These are phyloP conservation scores for Darevskia nairensis DNA, from an alignment of 2,797 vertebrate genomes.

Conservation along the genomic window DNA sequence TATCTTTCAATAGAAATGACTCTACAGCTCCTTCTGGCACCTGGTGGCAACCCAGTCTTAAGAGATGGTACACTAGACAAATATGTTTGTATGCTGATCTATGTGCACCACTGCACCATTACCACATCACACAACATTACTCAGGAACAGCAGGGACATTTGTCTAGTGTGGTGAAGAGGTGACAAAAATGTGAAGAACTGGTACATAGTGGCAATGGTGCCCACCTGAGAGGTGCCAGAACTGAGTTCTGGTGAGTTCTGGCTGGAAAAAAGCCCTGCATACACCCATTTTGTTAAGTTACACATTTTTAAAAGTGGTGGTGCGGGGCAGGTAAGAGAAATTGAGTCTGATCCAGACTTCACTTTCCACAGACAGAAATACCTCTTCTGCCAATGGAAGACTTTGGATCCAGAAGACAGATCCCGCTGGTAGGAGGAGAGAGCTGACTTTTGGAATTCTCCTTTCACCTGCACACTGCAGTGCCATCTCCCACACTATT, in stretches of 20 bases:
- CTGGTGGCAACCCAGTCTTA: background rate
- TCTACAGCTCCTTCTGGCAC: background rate
- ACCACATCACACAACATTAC: background rate
- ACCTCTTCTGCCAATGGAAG: background rate
- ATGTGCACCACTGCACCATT: background rate
- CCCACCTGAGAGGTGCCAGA: no score
- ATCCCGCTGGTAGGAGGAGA: background rate
- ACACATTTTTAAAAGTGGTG: no score
- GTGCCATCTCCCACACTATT: background rate
- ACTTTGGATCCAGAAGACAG: no score
- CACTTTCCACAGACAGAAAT: background rate
- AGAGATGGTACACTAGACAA: background rate
- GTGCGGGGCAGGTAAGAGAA: background rate
- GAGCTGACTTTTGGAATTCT: background rate
- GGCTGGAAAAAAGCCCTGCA: no score
- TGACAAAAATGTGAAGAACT: background rate
- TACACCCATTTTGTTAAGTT: no score
- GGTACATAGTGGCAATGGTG: no score
- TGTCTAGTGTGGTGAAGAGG: background rate
- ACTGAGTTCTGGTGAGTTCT: no score
- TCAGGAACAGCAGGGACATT: background rate
- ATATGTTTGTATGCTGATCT: background rate
- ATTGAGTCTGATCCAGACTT: background rate
- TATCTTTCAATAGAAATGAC: background rate
- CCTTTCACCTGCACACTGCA: background rate